phyloP scores from a whole-genome alignment of 2,888 invertebrate species.

The Coremacera marginata region DNA sequence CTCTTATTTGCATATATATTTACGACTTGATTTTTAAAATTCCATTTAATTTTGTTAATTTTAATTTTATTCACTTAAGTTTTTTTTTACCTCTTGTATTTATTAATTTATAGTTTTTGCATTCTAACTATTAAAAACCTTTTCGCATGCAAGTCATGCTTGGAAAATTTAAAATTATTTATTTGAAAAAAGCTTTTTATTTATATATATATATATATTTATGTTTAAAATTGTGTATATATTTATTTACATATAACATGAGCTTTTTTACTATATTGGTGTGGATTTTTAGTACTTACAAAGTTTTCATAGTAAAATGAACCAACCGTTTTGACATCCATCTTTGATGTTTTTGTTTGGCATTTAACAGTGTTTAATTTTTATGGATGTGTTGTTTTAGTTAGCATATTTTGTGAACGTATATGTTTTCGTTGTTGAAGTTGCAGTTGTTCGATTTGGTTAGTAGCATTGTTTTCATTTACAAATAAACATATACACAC shows the following conservation, averaged over 20 bases:
- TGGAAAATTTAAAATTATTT: background rate
- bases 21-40: too few species aligned
- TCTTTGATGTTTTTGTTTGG: slow-evolving; percentile 73
- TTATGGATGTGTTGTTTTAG: slow-evolving; percentile 34
- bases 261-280: background rate
- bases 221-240: background rate
- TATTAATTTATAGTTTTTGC: background rate
- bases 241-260: background rate
- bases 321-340: slow-evolving; percentile 96
- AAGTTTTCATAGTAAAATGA: slow-evolving; percentile 96
- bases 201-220: too few species aligned
- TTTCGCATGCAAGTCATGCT: slow-evolving; percentile 4
- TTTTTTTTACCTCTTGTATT: background rate
- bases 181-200: background rate
- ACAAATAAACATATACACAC: background rate
- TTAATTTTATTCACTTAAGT: too few species aligned
- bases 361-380: slow-evolving; percentile 19
- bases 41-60: too few species aligned
- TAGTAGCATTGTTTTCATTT: background rate
- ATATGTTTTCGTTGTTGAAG: slow-evolving; percentile 28
- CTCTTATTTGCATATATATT: too few species aligned
- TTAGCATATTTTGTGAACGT: slow-evolving; percentile 30
- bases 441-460: slow-evolving; percentile 26
- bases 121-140: background rate
- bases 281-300: slow-evolving; percentile 78